Conservation (phyloP, 2,888 invertebrate genomes). For the Melinaea marsaeus region DNA sequence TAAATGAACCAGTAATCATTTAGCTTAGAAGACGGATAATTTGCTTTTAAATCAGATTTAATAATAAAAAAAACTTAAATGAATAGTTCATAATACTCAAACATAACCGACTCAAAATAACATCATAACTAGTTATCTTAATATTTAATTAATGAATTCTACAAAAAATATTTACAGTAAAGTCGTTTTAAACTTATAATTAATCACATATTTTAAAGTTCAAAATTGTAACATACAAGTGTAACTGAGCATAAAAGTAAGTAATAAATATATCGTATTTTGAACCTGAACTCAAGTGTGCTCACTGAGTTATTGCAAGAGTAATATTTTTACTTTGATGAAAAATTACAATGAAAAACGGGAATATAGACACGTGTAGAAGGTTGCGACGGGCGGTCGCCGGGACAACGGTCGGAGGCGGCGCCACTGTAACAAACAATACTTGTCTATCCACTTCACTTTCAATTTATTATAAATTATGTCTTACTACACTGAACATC, state of each 20-base stretch:
- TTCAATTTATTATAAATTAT: constrained; percentile 32
- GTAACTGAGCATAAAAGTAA: not conserved
- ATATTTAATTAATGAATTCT: no score
- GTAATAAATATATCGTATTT: not conserved
- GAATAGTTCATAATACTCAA: no score
- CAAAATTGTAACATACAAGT: no score
- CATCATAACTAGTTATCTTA: no score
- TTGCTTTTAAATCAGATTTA: no score
- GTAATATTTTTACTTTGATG: constrained; percentile 29
- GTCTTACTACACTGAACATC: constrained; percentile 28
- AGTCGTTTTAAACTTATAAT: no score
- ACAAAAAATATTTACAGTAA: no score
- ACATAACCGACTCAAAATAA: no score
- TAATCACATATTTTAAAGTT: no score
- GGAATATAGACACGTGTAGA: constrained; percentile 39
- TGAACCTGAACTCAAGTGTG: not conserved
- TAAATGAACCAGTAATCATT: no score
- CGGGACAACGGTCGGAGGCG: constrained; percentile 57
- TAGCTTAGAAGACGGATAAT: no score
- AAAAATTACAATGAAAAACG: constrained; percentile 33
- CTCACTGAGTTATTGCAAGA: constrained; percentile 16
- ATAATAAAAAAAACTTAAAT: no score
- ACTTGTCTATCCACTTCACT: constrained; percentile 32
- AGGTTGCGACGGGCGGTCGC: constrained; percentile 58
- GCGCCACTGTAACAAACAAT: constrained; percentile 39